Percentiles rank a stretch among this genome's conserved stretches.
These are phyloP conservation scores for Ctenicera cuprea DNA, from an alignment of 2,888 invertebrate genomes.

Conservation along the genomic window DNA sequence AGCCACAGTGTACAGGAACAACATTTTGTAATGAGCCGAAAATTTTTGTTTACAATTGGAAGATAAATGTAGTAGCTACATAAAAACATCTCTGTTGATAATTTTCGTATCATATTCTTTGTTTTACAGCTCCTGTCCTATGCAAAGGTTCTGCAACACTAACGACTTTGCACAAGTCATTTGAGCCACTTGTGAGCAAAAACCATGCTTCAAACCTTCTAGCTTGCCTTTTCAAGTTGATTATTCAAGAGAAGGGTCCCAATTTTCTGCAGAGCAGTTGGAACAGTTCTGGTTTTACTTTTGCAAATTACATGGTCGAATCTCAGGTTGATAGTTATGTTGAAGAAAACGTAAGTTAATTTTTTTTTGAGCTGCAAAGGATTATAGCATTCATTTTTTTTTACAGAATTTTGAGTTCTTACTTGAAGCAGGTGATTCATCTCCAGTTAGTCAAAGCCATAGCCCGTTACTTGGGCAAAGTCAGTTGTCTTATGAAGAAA, in stretches of 20 bases:
- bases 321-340: constrained; percentile 73
- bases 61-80: not conserved
- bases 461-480: constrained; percentile 59
- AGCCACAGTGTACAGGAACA: too few species aligned
- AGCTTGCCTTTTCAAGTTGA: constrained; percentile 76
- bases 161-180: constrained; percentile 64
- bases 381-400: constrained; percentile 2
- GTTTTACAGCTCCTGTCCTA: constrained; percentile 73
- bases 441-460: constrained; percentile 56
- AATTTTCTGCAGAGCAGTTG: constrained; percentile 75
- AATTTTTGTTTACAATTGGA: not conserved
- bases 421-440: constrained; percentile 66
- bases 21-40: too few species aligned
- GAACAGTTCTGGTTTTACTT: constrained; percentile 74
- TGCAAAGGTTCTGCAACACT: constrained; percentile 73
- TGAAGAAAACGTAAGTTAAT: constrained; percentile 70
- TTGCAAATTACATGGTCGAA: constrained; percentile 74
- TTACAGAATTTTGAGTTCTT: constrained; percentile 76
- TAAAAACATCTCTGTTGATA: too few species aligned
- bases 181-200: constrained; percentile 61
- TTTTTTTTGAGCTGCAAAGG: not conserved
- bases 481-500: constrained; percentile 71
- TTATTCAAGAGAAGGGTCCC: constrained; percentile 77
- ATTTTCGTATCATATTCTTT: constrained; percentile 38
- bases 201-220: constrained; percentile 73